These are phyloP conservation scores for Aproaerema taeniolella DNA, from an alignment of 2,888 invertebrate species.

Conservation along the genomic window DNA sequence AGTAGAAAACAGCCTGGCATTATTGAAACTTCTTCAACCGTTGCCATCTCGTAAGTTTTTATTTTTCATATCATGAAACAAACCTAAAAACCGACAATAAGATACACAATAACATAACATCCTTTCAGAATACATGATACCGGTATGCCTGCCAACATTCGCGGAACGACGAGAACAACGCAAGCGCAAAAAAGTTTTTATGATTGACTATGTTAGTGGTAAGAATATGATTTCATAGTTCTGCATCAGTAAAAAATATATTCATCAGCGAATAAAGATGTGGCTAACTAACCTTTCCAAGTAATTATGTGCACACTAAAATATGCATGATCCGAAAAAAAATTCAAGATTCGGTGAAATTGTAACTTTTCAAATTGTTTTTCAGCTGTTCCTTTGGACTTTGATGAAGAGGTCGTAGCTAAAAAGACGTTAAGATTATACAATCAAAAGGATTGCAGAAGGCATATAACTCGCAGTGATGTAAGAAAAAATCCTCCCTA, in stretches of 20 bases:
- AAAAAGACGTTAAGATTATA: slow-evolving; percentile 55
- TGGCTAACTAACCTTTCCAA: no score
- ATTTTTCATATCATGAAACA: no score
- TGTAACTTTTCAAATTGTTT: slow-evolving; percentile 8
- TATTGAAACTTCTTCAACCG: slow-evolving; percentile 53
- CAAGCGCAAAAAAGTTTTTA: slow-evolving; percentile 39
- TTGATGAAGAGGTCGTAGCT: slow-evolving; percentile 54
- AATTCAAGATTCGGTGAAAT: no score
- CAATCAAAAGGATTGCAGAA: slow-evolving; percentile 19
- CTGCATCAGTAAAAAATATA: no score
- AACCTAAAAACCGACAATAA: no score
- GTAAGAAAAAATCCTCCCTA: no score
- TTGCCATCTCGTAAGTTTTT: slow-evolving; percentile 51
- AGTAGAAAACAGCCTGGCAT: slow-evolving; percentile 52
- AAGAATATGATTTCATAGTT: slow-evolving; percentile 30
- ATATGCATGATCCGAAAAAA: no score
- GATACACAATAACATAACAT: not conserved
- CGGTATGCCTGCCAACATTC: slow-evolving; percentile 51
- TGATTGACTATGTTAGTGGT: slow-evolving; percentile 62
- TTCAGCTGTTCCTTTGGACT: slow-evolving; percentile 54
- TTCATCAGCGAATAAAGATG: no score
- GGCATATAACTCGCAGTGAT: no score
- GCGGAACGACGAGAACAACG: slow-evolving; percentile 42
- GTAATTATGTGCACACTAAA: no score
- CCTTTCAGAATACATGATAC: slow-evolving; percentile 54